Evolutionary conservation across 2,797 vertebrate genomes (phyloP).

Genomic region (Anguilla marmorata): DNA sequence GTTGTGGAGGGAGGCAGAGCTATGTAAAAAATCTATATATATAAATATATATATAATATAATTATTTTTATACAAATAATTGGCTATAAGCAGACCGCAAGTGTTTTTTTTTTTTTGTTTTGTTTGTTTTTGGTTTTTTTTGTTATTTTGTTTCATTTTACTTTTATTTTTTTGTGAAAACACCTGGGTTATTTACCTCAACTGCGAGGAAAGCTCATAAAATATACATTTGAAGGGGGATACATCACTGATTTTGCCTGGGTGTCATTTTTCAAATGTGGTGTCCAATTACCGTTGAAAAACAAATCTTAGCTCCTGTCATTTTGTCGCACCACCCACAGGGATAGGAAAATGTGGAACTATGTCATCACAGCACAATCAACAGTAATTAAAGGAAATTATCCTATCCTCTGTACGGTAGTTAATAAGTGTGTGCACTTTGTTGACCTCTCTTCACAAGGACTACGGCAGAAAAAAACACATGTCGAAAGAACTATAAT

Average conservation of each 20-base stretch:
- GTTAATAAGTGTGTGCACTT: conserved; percentile 64
- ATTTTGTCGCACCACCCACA: conserved; percentile 66
- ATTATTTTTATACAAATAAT: conserved; percentile 54
- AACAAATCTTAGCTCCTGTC: conserved; percentile 61
- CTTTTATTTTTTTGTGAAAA: conserved; percentile 42
- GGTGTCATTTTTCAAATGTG: conserved; percentile 51
- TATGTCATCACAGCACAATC: conserved; percentile 74
- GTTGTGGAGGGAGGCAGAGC: background rate
- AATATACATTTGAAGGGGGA: conserved; percentile 65
- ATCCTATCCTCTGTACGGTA: conserved; percentile 66
- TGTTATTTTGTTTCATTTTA: background rate
- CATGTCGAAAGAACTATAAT: conserved; percentile 6
- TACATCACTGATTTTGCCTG: conserved; percentile 57
- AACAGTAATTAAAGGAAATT: conserved; percentile 76
- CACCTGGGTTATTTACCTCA: conserved; percentile 44
- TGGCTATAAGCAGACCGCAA: conserved; percentile 64
- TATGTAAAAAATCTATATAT: background rate
- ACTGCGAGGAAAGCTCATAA: conserved; percentile 58
- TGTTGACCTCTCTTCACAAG: conserved; percentile 57
- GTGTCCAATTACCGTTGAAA: conserved; percentile 71
- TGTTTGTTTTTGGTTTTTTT: conserved; percentile 43
- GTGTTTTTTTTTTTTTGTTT: conserved; percentile 42
- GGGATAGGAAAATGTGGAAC: conserved; percentile 61
- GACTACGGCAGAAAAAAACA: background rate
- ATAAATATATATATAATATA: conserved; percentile 40